These are phyloP conservation scores for Pemphigus obesinymphae DNA, from an alignment of 1,140 invertebrate species.

Conservation along the genomic window DNA sequence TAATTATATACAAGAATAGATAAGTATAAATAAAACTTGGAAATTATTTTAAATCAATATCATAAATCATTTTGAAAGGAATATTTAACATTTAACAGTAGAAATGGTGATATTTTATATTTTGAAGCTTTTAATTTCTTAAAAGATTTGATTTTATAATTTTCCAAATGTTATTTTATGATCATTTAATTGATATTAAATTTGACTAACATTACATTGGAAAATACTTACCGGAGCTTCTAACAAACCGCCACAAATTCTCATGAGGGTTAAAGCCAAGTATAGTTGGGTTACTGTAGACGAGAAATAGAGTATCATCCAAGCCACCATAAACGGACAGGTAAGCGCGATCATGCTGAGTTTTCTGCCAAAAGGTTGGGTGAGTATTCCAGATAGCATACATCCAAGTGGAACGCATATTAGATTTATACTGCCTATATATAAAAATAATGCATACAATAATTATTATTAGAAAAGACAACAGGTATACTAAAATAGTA, in stretches of 20 bases:
- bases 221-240: conserved; percentile 67
- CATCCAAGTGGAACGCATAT: conserved; percentile 73
- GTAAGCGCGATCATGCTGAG: conserved; percentile 65
- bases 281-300: conserved; percentile 60
- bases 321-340: conserved; percentile 66
- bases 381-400: conserved; percentile 63
- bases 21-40: too few species aligned
- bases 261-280: conserved; percentile 61
- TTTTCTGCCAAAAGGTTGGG: conserved; percentile 63
- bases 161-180: too few species aligned
- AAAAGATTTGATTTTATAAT: too few species aligned
- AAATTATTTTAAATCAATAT: too few species aligned
- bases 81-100: too few species aligned
- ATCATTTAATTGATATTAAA: too few species aligned
- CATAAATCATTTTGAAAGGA: too few species aligned
- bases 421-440: conserved; percentile 73
- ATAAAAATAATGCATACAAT: too few species aligned
- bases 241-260: conserved; percentile 66
- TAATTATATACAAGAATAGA: not conserved
- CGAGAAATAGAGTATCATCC: conserved; percentile 65
- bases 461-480: too few species aligned
- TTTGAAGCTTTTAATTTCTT: too few species aligned
- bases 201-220: not conserved
- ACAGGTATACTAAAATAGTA: too few species aligned
- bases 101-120: too few species aligned